Evolutionary conservation across 2,113 vertebrate species (phyloP).

Genomic region (Chiloscyllium plagiosum): DNA sequence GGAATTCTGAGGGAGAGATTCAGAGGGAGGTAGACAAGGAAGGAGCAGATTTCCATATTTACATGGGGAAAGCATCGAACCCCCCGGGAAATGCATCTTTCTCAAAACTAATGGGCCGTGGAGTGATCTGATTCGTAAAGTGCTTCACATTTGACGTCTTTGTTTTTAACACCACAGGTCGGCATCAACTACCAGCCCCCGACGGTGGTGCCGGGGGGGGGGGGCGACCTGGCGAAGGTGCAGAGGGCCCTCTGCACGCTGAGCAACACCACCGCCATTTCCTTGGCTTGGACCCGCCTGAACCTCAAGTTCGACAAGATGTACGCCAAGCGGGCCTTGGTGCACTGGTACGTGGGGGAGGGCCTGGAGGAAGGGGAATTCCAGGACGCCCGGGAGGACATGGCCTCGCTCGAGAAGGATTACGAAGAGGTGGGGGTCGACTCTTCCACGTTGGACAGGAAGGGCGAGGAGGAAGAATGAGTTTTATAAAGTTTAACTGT

Average conservation of each 20-base stretch:
- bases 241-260: slow-evolving; percentile 36
- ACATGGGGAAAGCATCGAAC: background rate
- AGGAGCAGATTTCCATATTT: background rate
- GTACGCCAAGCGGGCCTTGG: slow-evolving; percentile 38
- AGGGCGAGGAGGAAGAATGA: slow-evolving; percentile 32
- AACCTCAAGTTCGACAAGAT: slow-evolving; percentile 38
- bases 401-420: too few relatives aligned
- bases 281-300: too few relatives aligned
- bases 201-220: slow-evolving; percentile 37
- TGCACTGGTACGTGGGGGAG: too few relatives aligned
- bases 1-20: too few relatives aligned
- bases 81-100: background rate
- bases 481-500: background rate
- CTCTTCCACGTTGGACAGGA: background rate
- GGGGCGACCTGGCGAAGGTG: slow-evolving; percentile 37
- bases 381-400: slow-evolving; percentile 25
- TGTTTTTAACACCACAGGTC: background rate
- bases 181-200: slow-evolving; percentile 38
- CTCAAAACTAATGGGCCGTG: background rate
- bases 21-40: background rate
- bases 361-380: slow-evolving; percentile 38
- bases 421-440: slow-evolving; percentile 25
- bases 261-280: slow-evolving; percentile 38
- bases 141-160: background rate
- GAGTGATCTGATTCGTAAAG: background rate